phyloP scores from a whole-genome alignment of 2,113 vertebrate genomes.

The Nesogale talazaci region DNA sequence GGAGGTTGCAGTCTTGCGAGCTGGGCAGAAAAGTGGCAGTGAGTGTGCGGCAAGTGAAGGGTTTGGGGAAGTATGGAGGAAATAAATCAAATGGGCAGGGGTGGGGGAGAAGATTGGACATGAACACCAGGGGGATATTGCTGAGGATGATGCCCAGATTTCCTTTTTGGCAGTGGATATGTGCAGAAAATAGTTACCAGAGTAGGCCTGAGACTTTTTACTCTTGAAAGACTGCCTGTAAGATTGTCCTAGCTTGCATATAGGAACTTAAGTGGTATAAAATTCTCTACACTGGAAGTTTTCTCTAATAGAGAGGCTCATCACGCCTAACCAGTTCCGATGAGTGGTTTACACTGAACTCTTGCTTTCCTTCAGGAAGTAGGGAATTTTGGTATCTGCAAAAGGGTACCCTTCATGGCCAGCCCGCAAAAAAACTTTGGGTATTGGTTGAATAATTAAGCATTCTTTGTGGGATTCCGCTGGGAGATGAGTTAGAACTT shows the following conservation, averaged over 20 bases:
- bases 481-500: not conserved
- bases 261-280: too few relatives aligned
- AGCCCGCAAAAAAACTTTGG: not conserved
- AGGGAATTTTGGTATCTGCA: constrained; percentile 7
- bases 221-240: not conserved
- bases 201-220: not conserved
- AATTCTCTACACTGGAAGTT: not conserved
- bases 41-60: not conserved
- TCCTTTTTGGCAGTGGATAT: not conserved
- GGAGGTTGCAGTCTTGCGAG: not conserved
- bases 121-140: not conserved
- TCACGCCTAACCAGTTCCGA: not conserved
- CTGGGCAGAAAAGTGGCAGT: not conserved
- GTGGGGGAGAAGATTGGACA: not conserved
- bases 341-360: not conserved
- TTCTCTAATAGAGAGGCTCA: not conserved
- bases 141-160: not conserved
- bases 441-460: not conserved
- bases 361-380: not conserved
- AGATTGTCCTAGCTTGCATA: not conserved
- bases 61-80: not conserved
- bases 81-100: constrained; percentile 9
- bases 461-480: not conserved
- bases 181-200: constrained; percentile 2
- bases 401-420: not conserved